Evolutionary conservation across 2,888 invertebrate species (phyloP), one percentile per base, ranked within the genome.

Genomic region (Apamea epomidion): DNA sequence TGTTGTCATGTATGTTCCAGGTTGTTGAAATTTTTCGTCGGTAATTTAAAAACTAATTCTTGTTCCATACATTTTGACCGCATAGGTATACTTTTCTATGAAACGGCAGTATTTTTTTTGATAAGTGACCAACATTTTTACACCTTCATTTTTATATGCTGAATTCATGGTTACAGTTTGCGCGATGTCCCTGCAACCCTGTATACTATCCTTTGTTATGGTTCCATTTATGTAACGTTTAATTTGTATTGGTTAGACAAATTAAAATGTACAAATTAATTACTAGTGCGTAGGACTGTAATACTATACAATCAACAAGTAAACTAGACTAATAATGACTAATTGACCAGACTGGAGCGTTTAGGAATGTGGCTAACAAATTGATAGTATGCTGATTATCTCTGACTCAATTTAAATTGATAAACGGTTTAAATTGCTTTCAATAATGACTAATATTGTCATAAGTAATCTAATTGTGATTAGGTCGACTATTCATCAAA

Each of bases 311-410:
- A 80, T 42, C 48, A 58, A 79, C 3, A 64, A 58, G 21, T 67
- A 45, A 81, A 75, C 72, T 69, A 42, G 60, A 60, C 37, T 54
- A 75, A 75, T 80, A 80, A 37, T 75, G 16, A 74, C 69, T 75
- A 78, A 78, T 78, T 67, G 62, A 58, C 10, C 45, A 70, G 37
- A 78, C 67, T 54, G 60, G 32, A 76, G 75, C 6, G 2, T 32
- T 62, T 75, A 32, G 32, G 29, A 77, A 69, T 75, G 32, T 65
- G 29, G 25, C 10, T 48, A 69, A 62, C 71, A 68, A n/a, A 78
- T 64, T 76, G 78, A 70, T 62, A 62, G n/a, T 80, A 76, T 51
- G 74, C 25, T n/a, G 71, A 83, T 54, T 76, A 72, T 76, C 37
- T 71, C 0, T 42, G 14, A 67, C 65, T 74, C 29, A 73, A 58